These are phyloP conservation scores for Diploscapter pachys DNA, from an alignment of 1,140 invertebrate species.

Conservation along the genomic window DNA sequence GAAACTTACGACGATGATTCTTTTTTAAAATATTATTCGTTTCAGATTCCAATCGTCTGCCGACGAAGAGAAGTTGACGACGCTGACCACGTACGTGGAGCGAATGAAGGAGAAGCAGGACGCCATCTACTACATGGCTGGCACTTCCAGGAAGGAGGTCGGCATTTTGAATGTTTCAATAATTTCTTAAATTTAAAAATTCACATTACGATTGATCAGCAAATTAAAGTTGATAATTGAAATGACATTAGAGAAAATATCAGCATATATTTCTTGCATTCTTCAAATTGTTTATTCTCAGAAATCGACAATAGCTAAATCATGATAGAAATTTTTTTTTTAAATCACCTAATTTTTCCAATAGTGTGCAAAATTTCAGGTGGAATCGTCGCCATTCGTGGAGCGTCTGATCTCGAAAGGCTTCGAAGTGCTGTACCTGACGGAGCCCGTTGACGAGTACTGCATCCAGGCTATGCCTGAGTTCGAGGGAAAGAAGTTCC, in stretches of 20 bases:
- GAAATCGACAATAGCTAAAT: no score
- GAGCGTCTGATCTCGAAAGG: conserved; percentile 87
- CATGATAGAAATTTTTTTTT: no score
- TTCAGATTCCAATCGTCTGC: conserved; percentile 78
- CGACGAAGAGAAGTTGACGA: conserved; percentile 69
- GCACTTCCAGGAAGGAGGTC: conserved; percentile 79
- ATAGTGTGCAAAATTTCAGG: no score
- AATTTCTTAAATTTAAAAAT: no score
- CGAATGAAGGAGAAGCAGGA: conserved; percentile 97
- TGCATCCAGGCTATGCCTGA: conserved; percentile 93
- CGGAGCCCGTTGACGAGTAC: conserved; percentile 97
- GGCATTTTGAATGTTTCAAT: no score
- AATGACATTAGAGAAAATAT: no score
- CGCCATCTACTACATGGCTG: conserved; percentile 93
- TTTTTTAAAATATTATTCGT: neutral
- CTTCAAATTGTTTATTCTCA: no score
- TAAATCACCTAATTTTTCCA: no score
- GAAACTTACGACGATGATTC: neutral
- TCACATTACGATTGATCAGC: no score
- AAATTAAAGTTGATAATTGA: no score
- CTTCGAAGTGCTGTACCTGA: conserved; percentile 90
- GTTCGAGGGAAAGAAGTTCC: conserved; percentile 96
- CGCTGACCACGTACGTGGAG: conserved; percentile 81
- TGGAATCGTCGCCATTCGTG: conserved; percentile 85
- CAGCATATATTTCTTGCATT: no score